Evolutionary conservation across 2,113 vertebrate species (phyloP).

Genomic region (Procavia capensis): DNA sequence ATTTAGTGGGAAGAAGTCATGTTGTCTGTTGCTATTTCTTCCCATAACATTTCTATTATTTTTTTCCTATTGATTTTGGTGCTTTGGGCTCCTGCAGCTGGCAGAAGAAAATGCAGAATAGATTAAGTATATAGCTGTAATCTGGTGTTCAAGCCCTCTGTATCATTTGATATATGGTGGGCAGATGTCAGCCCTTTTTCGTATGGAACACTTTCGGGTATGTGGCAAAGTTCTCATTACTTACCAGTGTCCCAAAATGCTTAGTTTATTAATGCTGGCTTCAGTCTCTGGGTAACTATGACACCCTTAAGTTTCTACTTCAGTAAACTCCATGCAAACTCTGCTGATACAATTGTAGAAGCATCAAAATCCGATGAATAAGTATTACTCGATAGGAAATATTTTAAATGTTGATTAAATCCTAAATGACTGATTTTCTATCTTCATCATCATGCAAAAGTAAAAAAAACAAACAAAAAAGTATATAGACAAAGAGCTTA

Average conservation of each 20-base stretch:
- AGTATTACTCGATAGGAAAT: background rate
- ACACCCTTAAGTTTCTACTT: background rate
- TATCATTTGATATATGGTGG: background rate
- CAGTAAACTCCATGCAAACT: background rate
- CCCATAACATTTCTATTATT: background rate
- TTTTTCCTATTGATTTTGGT: background rate
- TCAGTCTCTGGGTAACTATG: background rate
- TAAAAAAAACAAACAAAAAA: background rate
- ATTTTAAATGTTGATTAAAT: background rate
- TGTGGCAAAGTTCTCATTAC: background rate
- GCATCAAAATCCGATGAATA: background rate
- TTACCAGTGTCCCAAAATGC: background rate
- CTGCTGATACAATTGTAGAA: background rate
- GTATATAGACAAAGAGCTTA: background rate
- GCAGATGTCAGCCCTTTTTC: background rate
- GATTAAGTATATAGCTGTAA: background rate
- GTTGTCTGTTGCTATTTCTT: background rate
- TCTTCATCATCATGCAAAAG: background rate
- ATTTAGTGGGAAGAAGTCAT: background rate
- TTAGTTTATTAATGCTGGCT: background rate
- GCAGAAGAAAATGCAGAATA: background rate
- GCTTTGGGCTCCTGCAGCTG: background rate
- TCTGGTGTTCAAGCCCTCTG: background rate
- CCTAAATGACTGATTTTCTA: background rate
- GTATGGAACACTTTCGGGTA: background rate